Conservation (phyloP, 2,888 invertebrate species). For the Drosophila paranaensis region DNA sequence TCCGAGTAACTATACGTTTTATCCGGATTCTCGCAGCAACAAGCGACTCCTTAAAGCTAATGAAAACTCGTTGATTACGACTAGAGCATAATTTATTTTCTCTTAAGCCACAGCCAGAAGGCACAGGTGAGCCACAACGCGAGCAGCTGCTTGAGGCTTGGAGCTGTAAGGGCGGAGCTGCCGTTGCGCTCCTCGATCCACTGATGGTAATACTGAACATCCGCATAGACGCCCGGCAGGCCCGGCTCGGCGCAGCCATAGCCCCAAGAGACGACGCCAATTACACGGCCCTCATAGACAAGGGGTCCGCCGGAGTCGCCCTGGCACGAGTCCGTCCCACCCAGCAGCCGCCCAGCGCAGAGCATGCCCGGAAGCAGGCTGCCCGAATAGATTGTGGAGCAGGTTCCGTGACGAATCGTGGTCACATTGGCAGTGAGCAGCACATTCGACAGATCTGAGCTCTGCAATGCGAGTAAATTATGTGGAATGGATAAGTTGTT, state of each 20-base stretch:
- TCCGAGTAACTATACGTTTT: not conserved
- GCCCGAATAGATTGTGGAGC: slow-evolving; percentile 59
- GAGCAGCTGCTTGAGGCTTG: slow-evolving; percentile 4
- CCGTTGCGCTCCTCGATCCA: slow-evolving; percentile 80
- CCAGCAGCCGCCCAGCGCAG: slow-evolving; percentile 79
- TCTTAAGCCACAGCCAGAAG: slow-evolving; percentile 6
- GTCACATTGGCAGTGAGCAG: slow-evolving; percentile 77
- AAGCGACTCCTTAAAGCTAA: not conserved
- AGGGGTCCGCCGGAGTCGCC: slow-evolving; percentile 83
- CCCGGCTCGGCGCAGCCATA: slow-evolving; percentile 76
- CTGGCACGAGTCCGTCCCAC: slow-evolving; percentile 82
- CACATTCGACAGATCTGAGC: slow-evolving; percentile 59
- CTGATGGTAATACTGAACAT: slow-evolving; percentile 77
- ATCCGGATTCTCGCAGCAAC: not conserved
- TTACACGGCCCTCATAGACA: slow-evolving; percentile 72
- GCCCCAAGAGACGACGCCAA: slow-evolving; percentile 83
- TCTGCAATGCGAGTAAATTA: slow-evolving; percentile 29
- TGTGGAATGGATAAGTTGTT: not conserved
- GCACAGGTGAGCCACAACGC: slow-evolving; percentile 8
- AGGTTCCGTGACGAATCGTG: slow-evolving; percentile 63
- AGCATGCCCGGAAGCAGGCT: slow-evolving; percentile 77
- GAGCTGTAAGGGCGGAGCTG: not conserved
- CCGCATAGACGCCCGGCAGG: slow-evolving; percentile 78
- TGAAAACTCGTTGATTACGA: not conserved
- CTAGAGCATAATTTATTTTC: slow-evolving; percentile 12